Conservation (phyloP, 2,888 invertebrate genomes). For the Mechanitis mazaeus region DNA sequence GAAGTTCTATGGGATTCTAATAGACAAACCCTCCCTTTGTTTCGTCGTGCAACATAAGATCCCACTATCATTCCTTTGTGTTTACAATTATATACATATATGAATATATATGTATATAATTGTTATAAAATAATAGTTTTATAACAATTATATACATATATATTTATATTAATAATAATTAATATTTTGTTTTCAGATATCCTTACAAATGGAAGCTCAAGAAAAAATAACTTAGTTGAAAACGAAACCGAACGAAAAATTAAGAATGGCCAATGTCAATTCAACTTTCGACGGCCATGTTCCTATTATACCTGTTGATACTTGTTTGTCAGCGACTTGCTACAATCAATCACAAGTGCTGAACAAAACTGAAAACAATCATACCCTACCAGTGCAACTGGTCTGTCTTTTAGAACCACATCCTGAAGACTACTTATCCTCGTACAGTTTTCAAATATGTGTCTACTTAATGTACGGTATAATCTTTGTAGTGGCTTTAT, state of each 20-base stretch:
- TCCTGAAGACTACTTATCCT: slow-evolving; percentile 34
- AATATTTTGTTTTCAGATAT: slow-evolving; percentile 3
- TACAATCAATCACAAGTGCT: neutral
- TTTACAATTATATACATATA: too few relatives aligned
- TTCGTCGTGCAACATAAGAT: too few relatives aligned
- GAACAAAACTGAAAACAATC: neutral
- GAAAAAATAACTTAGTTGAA: neutral
- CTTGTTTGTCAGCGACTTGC: neutral
- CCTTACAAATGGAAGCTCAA: slow-evolving; percentile 2
- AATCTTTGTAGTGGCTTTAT: slow-evolving; percentile 82
- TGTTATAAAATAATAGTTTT: too few relatives aligned
- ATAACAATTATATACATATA: neutral
- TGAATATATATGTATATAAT: too few relatives aligned
- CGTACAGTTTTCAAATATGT: slow-evolving; percentile 77
- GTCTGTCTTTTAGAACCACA: neutral
- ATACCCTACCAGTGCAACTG: neutral
- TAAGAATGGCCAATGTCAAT: neutral
- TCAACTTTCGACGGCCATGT: neutral
- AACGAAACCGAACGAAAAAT: neutral
- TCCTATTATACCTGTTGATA: neutral
- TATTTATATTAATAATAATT: neutral
- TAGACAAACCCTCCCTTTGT: too few relatives aligned
- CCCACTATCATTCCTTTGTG: too few relatives aligned
- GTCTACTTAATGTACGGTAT: slow-evolving; percentile 83
- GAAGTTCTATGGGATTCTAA: too few relatives aligned